A percentile compares a stretch with the other conserved stretches of the same genome.
Evolutionary conservation across 2,113 vertebrate species (phyloP).

Genomic region (Holacanthus passer): DNA sequence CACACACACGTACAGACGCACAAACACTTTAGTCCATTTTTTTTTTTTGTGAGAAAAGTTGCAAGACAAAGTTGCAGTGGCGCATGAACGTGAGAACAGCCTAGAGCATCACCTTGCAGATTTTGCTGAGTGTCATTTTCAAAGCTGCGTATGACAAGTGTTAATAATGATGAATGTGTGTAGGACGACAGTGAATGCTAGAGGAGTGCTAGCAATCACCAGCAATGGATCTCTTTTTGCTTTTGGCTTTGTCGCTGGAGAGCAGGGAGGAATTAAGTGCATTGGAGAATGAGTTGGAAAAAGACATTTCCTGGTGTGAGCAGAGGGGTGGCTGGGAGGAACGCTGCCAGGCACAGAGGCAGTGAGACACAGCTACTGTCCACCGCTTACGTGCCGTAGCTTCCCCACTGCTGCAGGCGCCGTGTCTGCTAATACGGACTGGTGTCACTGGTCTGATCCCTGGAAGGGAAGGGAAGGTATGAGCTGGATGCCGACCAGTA

Average conservation of each 20-base stretch:
- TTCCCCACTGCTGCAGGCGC: conserved; percentile 8
- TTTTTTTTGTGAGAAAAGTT: not conserved
- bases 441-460: conserved; percentile 17
- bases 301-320: conserved; percentile 71
- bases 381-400: not conserved
- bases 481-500: conserved; percentile 20
- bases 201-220: not conserved
- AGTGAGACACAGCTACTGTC: conserved; percentile 26
- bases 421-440: not conserved
- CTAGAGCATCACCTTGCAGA: not conserved
- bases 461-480: conserved; percentile 4
- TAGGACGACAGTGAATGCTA: conserved; percentile 14
- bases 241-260: conserved; percentile 47
- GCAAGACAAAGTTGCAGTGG: not conserved
- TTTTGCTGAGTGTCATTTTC: not conserved
- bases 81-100: not conserved
- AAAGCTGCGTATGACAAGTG: not conserved
- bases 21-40: not conserved
- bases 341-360: conserved; percentile 32
- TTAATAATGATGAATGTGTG: too few relatives aligned
- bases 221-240: conserved; percentile 37
- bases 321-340: conserved; percentile 41
- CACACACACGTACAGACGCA: not conserved
- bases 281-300: conserved; percentile 71
- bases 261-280: conserved; percentile 46